A percentile compares a stretch with the other conserved stretches of the same genome.
Conservation (phyloP, 2,888 invertebrate species). For the Liopterus haemorrhoidalis region DNA sequence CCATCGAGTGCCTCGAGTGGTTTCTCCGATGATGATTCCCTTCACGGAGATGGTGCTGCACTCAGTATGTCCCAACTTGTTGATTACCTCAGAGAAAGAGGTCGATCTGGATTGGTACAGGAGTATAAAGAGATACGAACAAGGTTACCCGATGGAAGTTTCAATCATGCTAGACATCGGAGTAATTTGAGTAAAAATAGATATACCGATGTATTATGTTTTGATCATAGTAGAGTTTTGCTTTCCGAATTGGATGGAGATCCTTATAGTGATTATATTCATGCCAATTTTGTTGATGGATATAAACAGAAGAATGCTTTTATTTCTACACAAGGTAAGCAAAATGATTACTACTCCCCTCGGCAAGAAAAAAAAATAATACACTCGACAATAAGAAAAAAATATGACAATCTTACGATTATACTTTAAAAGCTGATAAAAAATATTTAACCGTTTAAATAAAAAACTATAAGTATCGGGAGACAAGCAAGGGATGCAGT, state of each 20-base stretch:
- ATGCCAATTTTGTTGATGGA: conserved; percentile 97
- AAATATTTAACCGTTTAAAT: too few relatives aligned
- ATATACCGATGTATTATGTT: conserved; percentile 94
- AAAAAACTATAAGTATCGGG: too few relatives aligned
- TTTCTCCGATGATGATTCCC: conserved; percentile 86
- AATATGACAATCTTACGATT: too few relatives aligned
- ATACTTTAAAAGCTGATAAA: too few relatives aligned
- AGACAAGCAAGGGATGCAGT: too few relatives aligned
- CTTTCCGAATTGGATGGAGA: conserved; percentile 66
- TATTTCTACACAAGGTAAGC: conserved; percentile 90
- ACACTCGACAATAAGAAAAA: too few relatives aligned
- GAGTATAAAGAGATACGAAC: conserved; percentile 86
- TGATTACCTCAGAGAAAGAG: conserved; percentile 66
- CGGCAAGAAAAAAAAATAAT: too few relatives aligned
- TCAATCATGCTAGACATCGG: conserved; percentile 75
- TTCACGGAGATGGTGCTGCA: conserved; percentile 64
- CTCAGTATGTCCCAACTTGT: conserved; percentile 69
- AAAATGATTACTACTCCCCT: too few relatives aligned
- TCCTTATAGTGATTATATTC: conserved; percentile 84
- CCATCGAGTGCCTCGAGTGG: conserved; percentile 73
- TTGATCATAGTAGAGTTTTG: conserved; percentile 89
- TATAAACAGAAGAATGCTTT: conserved; percentile 97
- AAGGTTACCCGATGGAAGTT: conserved; percentile 49
- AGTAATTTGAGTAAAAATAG: conserved; percentile 77
- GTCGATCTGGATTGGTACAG: conserved; percentile 72